These are phyloP conservation scores for Drosophila chauvacae DNA, from an alignment of 1,140 invertebrate species.

Conservation along the genomic window DNA sequence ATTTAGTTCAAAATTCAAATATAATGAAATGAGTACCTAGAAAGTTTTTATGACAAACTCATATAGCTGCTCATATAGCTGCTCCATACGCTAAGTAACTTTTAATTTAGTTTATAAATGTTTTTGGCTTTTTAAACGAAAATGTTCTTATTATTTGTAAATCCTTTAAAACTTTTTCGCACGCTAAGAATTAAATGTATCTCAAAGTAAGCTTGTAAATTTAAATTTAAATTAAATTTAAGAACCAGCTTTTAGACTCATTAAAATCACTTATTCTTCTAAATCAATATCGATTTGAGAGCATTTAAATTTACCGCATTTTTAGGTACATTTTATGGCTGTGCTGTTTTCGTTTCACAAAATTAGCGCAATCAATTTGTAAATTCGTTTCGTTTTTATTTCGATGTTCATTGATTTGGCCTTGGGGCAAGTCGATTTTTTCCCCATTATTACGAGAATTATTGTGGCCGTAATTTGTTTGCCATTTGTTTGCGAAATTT, in stretches of 20 bases:
- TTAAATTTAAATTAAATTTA: neutral
- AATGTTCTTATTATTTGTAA: too few species aligned
- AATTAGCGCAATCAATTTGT: slow-evolving; percentile 56
- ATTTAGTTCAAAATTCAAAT: neutral
- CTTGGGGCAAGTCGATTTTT: slow-evolving; percentile 42
- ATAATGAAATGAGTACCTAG: too few species aligned
- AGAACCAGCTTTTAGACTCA: neutral
- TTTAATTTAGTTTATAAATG: too few species aligned
- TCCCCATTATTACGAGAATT: slow-evolving; percentile 48
- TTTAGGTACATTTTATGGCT: slow-evolving; percentile 16
- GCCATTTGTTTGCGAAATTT: slow-evolving; percentile 47
- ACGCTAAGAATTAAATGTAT: neutral
- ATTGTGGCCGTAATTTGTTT: slow-evolving; percentile 52
- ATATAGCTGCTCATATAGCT: neutral
- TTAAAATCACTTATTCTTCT: neutral
- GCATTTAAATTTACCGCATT: slow-evolving; percentile 12
- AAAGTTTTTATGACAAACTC: neutral
- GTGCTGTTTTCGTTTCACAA: slow-evolving; percentile 11
- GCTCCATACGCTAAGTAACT: too few species aligned
- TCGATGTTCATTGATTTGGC: slow-evolving; percentile 12
- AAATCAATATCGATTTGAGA: slow-evolving; percentile 15
- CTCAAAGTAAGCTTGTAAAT: neutral
- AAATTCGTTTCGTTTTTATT: slow-evolving; percentile 43
- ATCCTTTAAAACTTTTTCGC: neutral
- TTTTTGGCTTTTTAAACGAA: too few species aligned